Base-by-base conservation (phyloP, 2,888 invertebrate species). In the Caradrina kadenii region DNA sequence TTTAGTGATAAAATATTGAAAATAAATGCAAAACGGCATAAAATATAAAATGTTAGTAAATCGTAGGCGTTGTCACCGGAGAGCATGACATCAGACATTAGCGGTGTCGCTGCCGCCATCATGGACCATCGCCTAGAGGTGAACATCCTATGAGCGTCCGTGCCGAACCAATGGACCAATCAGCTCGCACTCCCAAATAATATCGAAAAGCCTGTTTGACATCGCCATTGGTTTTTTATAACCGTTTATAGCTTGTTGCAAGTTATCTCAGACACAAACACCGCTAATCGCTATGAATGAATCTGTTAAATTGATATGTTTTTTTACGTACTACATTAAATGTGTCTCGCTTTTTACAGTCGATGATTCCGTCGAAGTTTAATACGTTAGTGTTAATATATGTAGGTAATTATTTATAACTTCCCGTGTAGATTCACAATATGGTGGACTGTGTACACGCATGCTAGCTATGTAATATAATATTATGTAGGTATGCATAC, bases 61-160 rank as follows among this genome's bases (percentile, higher is more conserved):
- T 65, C 60, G 81, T 73, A 85, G 84, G 80, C 83, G 87, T 83
- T 78, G 84, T 79, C 74, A 69, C 90, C 89, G 83, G 81, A 69
- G 85, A 81, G 88, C 87, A 90, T 93, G 93, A 94, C 93, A 93
- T 93, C 92, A 93, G 91, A 88, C 75, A 78, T 87, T 88, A 79
- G 86, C 82, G 86, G 85, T 83, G 86, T 86, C 81, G 83, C 85
- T 85, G 83, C 75, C 79, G 84, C 64, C 74, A 74, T 74, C 48
- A 74, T 69, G 69, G 62, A 65, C 80, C 75, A 70, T 52, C 78
- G 73, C 69, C 80, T 69, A 82, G 90, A 94, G 94, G 94, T 94
- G 88, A 94, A 94, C 89, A 94, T 93, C 94, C 94, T 93, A 87
- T 86, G 85, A 76, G 82, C 85, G 88, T 87, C 88, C 86, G 87